phyloP scores from a whole-genome alignment of 2,113 vertebrate genomes.

The Cyprinodon variegatus region DNA sequence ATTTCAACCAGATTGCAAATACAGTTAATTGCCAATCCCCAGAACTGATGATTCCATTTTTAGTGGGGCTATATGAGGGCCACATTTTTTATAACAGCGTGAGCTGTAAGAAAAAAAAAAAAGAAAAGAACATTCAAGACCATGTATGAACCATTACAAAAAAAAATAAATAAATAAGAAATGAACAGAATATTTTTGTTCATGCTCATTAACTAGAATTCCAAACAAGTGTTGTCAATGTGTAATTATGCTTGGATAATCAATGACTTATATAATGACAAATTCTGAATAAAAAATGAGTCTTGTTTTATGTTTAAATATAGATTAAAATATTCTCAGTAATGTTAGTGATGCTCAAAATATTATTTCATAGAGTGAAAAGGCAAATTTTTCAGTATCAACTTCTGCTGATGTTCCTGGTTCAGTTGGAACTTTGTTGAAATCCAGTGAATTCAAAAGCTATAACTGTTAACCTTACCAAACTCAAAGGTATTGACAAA shows the following conservation, averaged over 20 bases:
- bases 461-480: not conserved
- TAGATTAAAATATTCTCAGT: not conserved
- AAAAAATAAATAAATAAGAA: slow-evolving; percentile 6
- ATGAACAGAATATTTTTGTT: slow-evolving; percentile 17
- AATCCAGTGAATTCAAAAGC: not conserved
- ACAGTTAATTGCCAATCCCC: no score
- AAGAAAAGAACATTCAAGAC: slow-evolving; percentile 5
- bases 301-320: slow-evolving; percentile 26
- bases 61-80: not conserved
- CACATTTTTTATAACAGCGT: not conserved
- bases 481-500: not conserved
- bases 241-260: slow-evolving; percentile 16
- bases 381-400: not conserved
- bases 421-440: not conserved
- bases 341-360: not conserved
- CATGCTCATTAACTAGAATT: not conserved
- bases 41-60: not conserved
- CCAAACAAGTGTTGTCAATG: slow-evolving; percentile 34
- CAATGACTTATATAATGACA: slow-evolving; percentile 10
- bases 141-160: slow-evolving; percentile 4
- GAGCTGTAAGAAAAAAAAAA: not conserved
- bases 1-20: no score
- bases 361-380: not conserved
- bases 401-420: not conserved
- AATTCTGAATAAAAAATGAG: slow-evolving; percentile 31